A percentile compares a stretch with the other conserved stretches of the same genome.
These are phyloP conservation scores for Coelopa pilipes DNA, from an alignment of 2,888 invertebrate species.

Conservation along the genomic window DNA sequence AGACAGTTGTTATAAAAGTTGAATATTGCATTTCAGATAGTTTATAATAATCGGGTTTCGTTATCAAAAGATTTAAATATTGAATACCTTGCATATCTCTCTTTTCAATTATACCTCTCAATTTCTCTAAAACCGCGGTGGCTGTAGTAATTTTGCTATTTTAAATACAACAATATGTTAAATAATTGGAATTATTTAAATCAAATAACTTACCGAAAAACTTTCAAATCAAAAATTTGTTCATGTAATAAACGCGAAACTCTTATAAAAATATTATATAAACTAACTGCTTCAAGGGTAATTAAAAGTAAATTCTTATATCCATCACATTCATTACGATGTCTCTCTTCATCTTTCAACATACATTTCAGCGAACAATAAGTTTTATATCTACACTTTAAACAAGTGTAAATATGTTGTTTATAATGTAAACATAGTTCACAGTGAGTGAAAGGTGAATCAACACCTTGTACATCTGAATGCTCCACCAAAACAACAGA, in stretches of 20 bases:
- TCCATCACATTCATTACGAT: slow-evolving; percentile 44
- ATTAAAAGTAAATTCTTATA: slow-evolving; percentile 43
- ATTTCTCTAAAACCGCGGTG: slow-evolving; percentile 37
- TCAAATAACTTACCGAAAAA: slow-evolving; percentile 38
- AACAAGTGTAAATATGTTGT: slow-evolving; percentile 43
- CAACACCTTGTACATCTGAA: slow-evolving; percentile 36
- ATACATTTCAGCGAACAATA: slow-evolving; percentile 46
- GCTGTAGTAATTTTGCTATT: slow-evolving; percentile 41
- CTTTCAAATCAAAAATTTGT: slow-evolving; percentile 37
- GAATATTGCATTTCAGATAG: slow-evolving; percentile 44
- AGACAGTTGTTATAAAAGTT: slow-evolving; percentile 44
- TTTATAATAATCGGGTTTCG: slow-evolving; percentile 38
- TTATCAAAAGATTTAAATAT: slow-evolving; percentile 35
- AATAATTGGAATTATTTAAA: not conserved
- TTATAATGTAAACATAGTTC: slow-evolving; percentile 40
- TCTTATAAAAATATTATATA: slow-evolving; percentile 43
- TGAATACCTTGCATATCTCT: slow-evolving; percentile 11
- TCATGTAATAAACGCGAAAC: slow-evolving; percentile 39
- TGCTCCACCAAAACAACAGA: slow-evolving; percentile 42
- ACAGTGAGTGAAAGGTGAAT: slow-evolving; percentile 43
- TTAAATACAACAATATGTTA: not conserved
- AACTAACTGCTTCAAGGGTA: slow-evolving; percentile 41
- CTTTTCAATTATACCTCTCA: slow-evolving; percentile 31
- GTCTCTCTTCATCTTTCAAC: slow-evolving; percentile 38
- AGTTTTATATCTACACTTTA: slow-evolving; percentile 45